Base-by-base conservation (phyloP, 2,797 vertebrate species). In the Bovichtus variegatus region DNA sequence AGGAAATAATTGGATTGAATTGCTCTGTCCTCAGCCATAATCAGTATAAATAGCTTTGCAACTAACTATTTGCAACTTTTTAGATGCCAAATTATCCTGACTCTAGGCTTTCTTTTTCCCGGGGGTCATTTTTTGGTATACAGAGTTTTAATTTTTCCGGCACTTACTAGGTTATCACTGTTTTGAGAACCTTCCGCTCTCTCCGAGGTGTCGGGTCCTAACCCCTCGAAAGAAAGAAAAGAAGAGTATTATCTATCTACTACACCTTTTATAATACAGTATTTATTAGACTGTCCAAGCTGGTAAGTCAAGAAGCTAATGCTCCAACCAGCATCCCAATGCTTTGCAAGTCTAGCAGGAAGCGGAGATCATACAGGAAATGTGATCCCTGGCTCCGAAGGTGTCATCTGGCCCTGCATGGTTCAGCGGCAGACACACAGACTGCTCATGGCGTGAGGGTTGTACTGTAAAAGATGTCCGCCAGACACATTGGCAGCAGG, bases 401-500 rank as follows among this genome's bases (percentile, higher is more conserved):
- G 92, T 92, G 93, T 93, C 91, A 90, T 87, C 82, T 87, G 75
- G 85, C 83, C 49, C 70, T 25, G 74, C 71, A 54, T 57, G 75
- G 76, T 80, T 89, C 80, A 84, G 84, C 46, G 38, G 90, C 84
- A 93, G 92, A 92, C 91, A 92, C 81, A 78, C 81, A 83, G 92
- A 80, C 91, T 90, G 87, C 91, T 85, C 74, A 49, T 77, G 74
- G 86, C 63, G 79, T 83, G 77, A 82, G 82, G 81, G 79, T 90
- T 89, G 91, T 90, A 80, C 83, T 86, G 83, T 86, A 89, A 93
- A 93, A 93, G 88, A 92, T 90, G 90, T 94, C 89, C 92, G 89
- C 88, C 89, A 91, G 93, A 93, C 93, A 93, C 89, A 87, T 94
- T 93, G 93, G 90, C 91, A 93, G 87, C 92, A 91, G 81, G 81